A percentile compares a stretch with the other conserved stretches of the same genome.
Evolutionary conservation across 2,113 vertebrate genomes (phyloP).

Genomic region (Jaculus jaculus): DNA sequence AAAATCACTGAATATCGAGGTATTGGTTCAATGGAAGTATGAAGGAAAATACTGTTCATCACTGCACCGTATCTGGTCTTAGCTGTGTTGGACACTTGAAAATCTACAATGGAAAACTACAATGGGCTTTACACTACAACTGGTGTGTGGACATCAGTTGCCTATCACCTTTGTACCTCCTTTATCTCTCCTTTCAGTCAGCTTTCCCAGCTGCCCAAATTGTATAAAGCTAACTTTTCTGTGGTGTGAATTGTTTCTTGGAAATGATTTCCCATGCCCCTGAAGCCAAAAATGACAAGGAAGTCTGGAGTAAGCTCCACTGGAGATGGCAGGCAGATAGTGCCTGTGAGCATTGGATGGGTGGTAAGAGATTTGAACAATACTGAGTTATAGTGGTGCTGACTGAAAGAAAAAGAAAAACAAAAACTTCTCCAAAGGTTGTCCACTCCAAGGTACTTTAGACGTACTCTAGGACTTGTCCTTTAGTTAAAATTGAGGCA

Average conservation of each 20-base stretch:
- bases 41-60: slow-evolving; percentile 29
- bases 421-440: background rate
- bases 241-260: background rate
- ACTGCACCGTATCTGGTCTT: background rate
- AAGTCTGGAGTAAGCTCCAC: slow-evolving; percentile 33
- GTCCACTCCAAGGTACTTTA: background rate
- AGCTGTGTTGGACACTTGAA: background rate
- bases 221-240: slow-evolving; percentile 62
- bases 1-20: background rate
- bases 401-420: background rate
- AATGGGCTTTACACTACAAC: background rate
- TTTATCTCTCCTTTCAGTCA: slow-evolving; percentile 27
- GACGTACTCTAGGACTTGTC: background rate
- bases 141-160: slow-evolving; percentile 18
- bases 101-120: background rate
- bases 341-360: slow-evolving; percentile 46
- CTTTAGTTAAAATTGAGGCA: background rate
- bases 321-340: slow-evolving; percentile 56
- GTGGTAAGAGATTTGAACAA: slow-evolving; percentile 64
- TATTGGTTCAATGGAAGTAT: slow-evolving; percentile 40
- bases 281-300: slow-evolving; percentile 73
- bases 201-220: slow-evolving; percentile 18
- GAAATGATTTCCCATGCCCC: slow-evolving; percentile 69
- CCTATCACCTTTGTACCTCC: slow-evolving; percentile 7
- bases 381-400: background rate